A percentile compares a stretch with the other conserved stretches of the same genome.
Evolutionary conservation across 2,888 invertebrate species (phyloP).

Genomic region (Imbricaverruca yamaguchii): DNA sequence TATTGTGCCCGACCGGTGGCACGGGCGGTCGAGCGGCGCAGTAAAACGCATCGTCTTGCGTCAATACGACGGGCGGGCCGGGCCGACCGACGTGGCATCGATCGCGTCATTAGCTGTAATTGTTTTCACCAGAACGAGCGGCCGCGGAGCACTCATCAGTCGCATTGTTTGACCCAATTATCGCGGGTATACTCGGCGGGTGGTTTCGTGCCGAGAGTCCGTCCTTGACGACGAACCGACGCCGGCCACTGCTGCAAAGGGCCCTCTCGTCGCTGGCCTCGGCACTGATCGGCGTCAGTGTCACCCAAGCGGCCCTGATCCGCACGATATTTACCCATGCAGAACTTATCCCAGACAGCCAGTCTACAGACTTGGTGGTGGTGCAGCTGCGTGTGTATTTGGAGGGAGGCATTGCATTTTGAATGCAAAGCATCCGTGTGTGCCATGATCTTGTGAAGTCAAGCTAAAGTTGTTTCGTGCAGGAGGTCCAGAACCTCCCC

Average conservation of each 20-base stretch:
- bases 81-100: not conserved
- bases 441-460: too few relatives aligned
- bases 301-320: too few relatives aligned
- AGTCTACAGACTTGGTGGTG: too few relatives aligned
- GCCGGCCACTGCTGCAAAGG: too few relatives aligned
- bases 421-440: too few relatives aligned
- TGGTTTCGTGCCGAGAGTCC: not conserved
- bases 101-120: constrained; percentile 14
- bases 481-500: too few relatives aligned
- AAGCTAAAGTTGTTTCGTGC: too few relatives aligned
- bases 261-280: not conserved
- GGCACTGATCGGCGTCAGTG: not conserved
- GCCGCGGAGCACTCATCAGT: not conserved
- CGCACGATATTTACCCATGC: too few relatives aligned
- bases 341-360: too few relatives aligned
- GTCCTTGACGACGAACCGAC: not conserved
- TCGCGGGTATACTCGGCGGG: not conserved
- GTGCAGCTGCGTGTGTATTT: too few relatives aligned
- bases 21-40: not conserved
- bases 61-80: not conserved
- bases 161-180: constrained; percentile 4
- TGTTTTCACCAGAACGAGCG: constrained; percentile 10
- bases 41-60: not conserved
- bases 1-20: not conserved
- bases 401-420: too few relatives aligned